Evolutionary conservation across 2,797 vertebrate genomes (phyloP).

Genomic region (Sandelia bainsii): DNA sequence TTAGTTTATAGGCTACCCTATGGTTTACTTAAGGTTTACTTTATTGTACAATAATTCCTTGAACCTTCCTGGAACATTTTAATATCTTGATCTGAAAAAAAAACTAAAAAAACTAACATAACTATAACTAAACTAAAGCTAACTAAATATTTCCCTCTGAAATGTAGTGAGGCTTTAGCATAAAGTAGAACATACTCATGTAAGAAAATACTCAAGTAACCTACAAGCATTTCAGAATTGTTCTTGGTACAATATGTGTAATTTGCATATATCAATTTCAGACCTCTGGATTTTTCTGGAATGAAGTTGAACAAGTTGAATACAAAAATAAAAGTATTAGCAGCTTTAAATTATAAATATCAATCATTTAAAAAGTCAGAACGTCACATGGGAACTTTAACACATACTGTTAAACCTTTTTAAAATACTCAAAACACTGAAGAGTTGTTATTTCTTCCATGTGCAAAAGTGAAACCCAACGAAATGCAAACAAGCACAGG

Average conservation of each 20-base stretch:
- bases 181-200: too few relatives aligned
- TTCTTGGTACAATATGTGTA: too few relatives aligned
- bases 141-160: neutral
- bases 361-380: neutral
- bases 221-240: neutral
- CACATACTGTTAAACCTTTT: neutral
- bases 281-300: too few relatives aligned
- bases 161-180: neutral
- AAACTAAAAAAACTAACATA: neutral
- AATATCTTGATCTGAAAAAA: neutral
- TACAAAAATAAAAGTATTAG: too few relatives aligned
- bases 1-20: too few relatives aligned
- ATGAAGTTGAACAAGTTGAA: too few relatives aligned
- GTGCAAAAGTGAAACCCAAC: conserved; percentile 1
- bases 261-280: too few relatives aligned
- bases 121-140: too few relatives aligned
- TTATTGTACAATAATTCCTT: neutral
- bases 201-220: neutral
- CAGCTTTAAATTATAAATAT: neutral
- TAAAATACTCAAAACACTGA: neutral
- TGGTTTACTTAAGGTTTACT: neutral
- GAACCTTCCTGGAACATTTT: neutral
- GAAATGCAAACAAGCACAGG: neutral
- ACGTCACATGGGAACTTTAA: neutral
- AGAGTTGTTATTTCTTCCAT: neutral